Evolutionary conservation across 1,140 invertebrate genomes (phyloP).

Genomic region (Monochamus saltuarius): DNA sequence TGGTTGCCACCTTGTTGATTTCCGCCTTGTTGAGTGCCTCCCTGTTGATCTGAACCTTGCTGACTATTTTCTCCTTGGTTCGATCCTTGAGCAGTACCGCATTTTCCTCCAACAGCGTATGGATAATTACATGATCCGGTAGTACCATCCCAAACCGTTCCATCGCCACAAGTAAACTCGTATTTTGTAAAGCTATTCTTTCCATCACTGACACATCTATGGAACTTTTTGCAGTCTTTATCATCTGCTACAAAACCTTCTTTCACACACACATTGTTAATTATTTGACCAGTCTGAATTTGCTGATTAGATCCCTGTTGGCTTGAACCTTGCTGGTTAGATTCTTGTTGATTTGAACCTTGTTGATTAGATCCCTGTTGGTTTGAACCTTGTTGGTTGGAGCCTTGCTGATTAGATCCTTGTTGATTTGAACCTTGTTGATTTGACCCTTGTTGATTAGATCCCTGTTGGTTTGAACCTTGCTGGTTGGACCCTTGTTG

Average conservation of each 20-base stretch:
- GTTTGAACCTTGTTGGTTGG: not conserved
- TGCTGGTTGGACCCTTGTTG: conserved; percentile 5
- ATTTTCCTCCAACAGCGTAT: conserved; percentile 46
- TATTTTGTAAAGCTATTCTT: conserved; percentile 56
- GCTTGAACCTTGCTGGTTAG: conserved; percentile 14
- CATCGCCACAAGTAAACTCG: conserved; percentile 64
- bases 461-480: conserved; percentile 10
- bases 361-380: conserved; percentile 15
- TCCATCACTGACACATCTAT: conserved; percentile 64
- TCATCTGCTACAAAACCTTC: conserved; percentile 61
- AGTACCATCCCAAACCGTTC: conserved; percentile 64
- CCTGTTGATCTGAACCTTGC: too few relatives aligned
- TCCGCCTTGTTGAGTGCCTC: conserved; percentile 10
- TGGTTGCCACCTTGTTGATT: conserved; percentile 4
- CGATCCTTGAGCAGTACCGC: conserved; percentile 25
- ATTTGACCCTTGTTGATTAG: not conserved
- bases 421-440: not conserved
- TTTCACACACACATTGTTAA: conserved; percentile 46
- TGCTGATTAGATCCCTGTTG: conserved; percentile 1
- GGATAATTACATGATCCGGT: conserved; percentile 63
- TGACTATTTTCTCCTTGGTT: too few relatives aligned
- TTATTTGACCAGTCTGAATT: conserved; percentile 24
- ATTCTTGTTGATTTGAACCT: not conserved
- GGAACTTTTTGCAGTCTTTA: conserved; percentile 67
- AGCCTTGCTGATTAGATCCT: not conserved